These are phyloP conservation scores for Helleia helle DNA, from an alignment of 2,888 invertebrate genomes.

Conservation along the genomic window DNA sequence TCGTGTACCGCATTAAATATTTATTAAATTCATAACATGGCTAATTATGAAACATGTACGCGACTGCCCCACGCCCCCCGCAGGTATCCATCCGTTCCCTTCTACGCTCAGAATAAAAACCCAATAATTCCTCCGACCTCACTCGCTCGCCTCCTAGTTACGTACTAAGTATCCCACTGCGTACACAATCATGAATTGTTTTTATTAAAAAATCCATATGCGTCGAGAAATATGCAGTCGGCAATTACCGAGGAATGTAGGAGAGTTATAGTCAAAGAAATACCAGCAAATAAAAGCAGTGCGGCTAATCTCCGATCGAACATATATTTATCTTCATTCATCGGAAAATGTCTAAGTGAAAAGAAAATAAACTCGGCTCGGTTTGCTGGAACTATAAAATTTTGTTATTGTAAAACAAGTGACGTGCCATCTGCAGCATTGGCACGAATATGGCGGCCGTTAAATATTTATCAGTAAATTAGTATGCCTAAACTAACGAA, in stretches of 20 bases:
- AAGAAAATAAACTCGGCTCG: conserved; percentile 19
- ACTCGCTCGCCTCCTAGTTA: conserved; percentile 24
- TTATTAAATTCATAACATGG: conserved; percentile 69
- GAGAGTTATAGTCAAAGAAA: conserved; percentile 15
- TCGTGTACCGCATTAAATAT: conserved; percentile 62
- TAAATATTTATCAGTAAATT: conserved; percentile 65
- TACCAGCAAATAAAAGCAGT: conserved; percentile 19
- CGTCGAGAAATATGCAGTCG: conserved; percentile 23
- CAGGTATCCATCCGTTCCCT: conserved; percentile 36
- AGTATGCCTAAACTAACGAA: conserved; percentile 63
- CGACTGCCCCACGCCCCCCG: conserved; percentile 57
- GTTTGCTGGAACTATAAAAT: conserved; percentile 40
- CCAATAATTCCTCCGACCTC: conserved; percentile 32
- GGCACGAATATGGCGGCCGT: conserved; percentile 47
- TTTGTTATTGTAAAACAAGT: conserved; percentile 39
- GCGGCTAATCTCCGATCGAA: conserved; percentile 15
- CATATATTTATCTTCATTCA: conserved; percentile 20
- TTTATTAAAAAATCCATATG: conserved; percentile 27
- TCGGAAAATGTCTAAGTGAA: conserved; percentile 17
- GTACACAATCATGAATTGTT: conserved; percentile 26
- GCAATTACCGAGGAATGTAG: conserved; percentile 20
- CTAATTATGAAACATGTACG: conserved; percentile 61
- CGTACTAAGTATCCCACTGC: conserved; percentile 20
- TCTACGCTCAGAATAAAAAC: conserved; percentile 41
- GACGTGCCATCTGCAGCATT: conserved; percentile 45